These are phyloP conservation scores for Hippocampus comes DNA, from an alignment of 2,113 vertebrate genomes.

Conservation along the genomic window DNA sequence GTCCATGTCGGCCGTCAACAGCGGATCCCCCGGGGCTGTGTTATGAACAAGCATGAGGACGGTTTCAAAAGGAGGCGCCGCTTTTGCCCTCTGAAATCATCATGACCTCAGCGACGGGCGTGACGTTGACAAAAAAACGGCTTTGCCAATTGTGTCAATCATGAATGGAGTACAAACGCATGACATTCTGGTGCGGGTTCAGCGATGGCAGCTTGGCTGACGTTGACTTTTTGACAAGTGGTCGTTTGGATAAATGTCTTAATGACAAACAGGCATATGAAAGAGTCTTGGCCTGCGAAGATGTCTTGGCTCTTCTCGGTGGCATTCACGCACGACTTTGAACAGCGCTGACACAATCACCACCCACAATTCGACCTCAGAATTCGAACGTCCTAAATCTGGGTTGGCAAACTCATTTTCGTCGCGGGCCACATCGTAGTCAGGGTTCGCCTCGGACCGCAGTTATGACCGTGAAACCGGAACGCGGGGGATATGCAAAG, in stretches of 20 bases:
- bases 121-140: not conserved
- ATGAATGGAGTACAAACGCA: too few species aligned
- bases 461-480: too few species aligned
- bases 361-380: not conserved
- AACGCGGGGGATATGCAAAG: not conserved
- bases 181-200: too few species aligned
- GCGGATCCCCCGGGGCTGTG: slow-evolving; percentile 71
- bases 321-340: too few species aligned
- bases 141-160: too few species aligned
- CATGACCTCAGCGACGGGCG: not conserved
- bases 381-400: not conserved
- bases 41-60: slow-evolving; percentile 18
- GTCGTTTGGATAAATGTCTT: too few species aligned
- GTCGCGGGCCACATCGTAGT: not conserved
- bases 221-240: too few species aligned
- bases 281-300: too few species aligned
- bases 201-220: too few species aligned
- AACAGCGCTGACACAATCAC: not conserved
- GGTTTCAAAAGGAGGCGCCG: not conserved
- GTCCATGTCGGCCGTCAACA: slow-evolving; percentile 85
- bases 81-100: not conserved
- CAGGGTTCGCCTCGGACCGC: not conserved
- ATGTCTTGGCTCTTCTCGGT: too few species aligned
- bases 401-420: not conserved
- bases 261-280: too few species aligned